These are phyloP conservation scores for Lipotes vexillifer DNA, from an alignment of 2,113 vertebrate genomes.

Conservation along the genomic window DNA sequence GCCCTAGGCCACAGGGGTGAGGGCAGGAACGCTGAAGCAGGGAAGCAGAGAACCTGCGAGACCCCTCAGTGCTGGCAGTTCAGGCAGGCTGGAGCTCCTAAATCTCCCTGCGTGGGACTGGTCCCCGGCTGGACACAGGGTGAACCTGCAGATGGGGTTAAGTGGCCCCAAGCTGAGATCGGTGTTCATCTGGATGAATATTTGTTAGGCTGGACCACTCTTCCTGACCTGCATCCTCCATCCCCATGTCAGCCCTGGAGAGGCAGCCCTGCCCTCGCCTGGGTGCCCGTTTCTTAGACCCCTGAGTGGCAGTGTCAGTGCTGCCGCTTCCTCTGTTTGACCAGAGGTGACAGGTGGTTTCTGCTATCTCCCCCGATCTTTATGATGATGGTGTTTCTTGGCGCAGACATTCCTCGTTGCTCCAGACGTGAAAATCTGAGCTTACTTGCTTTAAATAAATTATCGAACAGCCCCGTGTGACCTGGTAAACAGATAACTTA, in stretches of 20 bases:
- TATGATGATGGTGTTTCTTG: conserved; percentile 37
- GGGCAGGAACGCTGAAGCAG: not conserved
- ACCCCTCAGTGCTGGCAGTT: not conserved
- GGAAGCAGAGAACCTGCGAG: too few species aligned
- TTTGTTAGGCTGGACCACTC: not conserved
- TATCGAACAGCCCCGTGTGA: not conserved
- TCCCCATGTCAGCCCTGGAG: not conserved
- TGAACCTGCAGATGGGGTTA: not conserved
- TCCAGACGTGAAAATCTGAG: conserved; percentile 32
- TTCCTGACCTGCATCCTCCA: not conserved
- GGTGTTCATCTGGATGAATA: not conserved
- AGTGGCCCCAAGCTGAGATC: too few species aligned
- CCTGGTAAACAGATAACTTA: conserved; percentile 57
- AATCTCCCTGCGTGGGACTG: not conserved
- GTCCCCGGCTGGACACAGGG: too few species aligned
- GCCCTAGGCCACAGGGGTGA: not conserved
- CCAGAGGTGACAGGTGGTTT: not conserved
- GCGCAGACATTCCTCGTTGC: not conserved
- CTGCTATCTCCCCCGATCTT: not conserved
- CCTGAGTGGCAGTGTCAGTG: accelerated
- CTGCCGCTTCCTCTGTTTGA: not conserved
- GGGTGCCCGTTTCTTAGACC: not conserved
- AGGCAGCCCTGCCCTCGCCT: not conserved
- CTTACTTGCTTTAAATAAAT: conserved; percentile 46
- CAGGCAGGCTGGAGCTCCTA: not conserved